Percentiles rank a stretch among this genome's conserved stretches.
These are phyloP conservation scores for Drosophila fuyamai DNA, from an alignment of 1,140 invertebrate genomes.

Conservation along the genomic window DNA sequence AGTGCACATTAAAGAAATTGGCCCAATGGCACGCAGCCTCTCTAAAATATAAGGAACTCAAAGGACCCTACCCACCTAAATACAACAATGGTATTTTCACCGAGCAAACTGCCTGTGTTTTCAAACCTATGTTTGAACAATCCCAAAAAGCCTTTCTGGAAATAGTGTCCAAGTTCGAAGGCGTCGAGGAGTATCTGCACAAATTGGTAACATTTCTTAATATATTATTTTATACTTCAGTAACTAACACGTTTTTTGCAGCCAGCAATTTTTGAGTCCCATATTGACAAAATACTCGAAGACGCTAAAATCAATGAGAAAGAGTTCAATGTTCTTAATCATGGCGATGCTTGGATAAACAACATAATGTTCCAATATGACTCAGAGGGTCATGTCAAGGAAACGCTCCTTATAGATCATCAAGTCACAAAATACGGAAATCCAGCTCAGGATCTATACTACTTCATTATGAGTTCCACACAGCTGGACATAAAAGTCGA, in stretches of 20 bases:
- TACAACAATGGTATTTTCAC: slow-evolving; percentile 26
- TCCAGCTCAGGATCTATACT: slow-evolving; percentile 54
- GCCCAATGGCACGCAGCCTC: slow-evolving; percentile 86
- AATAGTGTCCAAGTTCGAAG: slow-evolving; percentile 17
- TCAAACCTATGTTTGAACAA: slow-evolving; percentile 6
- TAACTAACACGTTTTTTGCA: neutral
- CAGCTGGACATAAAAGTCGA: slow-evolving; percentile 50
- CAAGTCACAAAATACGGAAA: slow-evolving; percentile 50
- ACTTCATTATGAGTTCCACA: slow-evolving; percentile 50
- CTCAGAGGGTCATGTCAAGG: slow-evolving; percentile 83
- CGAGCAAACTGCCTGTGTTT: slow-evolving; percentile 17
- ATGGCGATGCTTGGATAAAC: slow-evolving; percentile 88
- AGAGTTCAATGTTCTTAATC: slow-evolving; percentile 87
- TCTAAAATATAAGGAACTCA: slow-evolving; percentile 59
- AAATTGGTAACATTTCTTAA: slow-evolving; percentile 40
- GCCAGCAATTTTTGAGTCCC: neutral
- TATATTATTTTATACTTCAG: no score
- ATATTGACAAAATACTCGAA: slow-evolving; percentile 31
- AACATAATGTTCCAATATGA: slow-evolving; percentile 88
- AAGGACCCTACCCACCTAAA: slow-evolving; percentile 44
- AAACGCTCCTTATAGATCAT: slow-evolving; percentile 85
- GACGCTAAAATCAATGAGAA: slow-evolving; percentile 68
- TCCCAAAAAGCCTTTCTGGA: neutral
- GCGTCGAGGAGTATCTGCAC: slow-evolving; percentile 23
- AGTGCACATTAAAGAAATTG: slow-evolving; percentile 85